Conservation (phyloP, 2,888 invertebrate genomes). For the Clostera curtula region DNA sequence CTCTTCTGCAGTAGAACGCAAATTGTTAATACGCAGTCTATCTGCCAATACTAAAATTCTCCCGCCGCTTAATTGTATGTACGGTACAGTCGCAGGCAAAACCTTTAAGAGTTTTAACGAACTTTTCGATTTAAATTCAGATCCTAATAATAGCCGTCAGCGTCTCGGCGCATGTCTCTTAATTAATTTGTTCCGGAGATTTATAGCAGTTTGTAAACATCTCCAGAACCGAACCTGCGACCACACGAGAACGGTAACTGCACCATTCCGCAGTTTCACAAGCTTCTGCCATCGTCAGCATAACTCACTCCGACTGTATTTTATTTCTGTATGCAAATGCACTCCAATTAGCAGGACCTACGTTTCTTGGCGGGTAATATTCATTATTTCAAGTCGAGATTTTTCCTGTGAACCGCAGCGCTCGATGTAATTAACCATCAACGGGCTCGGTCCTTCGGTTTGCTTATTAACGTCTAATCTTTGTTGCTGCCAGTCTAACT, state of each 20-base stretch:
- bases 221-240: not conserved
- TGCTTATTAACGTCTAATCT: constrained; percentile 71
- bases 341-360: constrained; percentile 66
- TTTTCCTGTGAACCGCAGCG: constrained; percentile 50
- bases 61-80: no score
- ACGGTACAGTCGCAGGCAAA: no score
- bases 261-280: constrained; percentile 31
- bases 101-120: no score
- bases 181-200: constrained; percentile 7
- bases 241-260: no score
- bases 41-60: no score
- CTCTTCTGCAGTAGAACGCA: no score
- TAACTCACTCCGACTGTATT: constrained; percentile 59
- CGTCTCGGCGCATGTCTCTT: not conserved
- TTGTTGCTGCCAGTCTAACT: constrained; percentile 55
- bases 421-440: constrained; percentile 56
- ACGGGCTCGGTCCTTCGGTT: constrained; percentile 59
- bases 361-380: constrained; percentile 59
- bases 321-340: constrained; percentile 68
- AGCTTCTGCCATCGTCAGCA: constrained; percentile 52
- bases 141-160: no score
- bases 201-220: constrained; percentile 19
- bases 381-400: constrained; percentile 63
- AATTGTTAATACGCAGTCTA: no score
- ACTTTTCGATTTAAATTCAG: no score